Conservation (phyloP, 2,113 vertebrate species). For the Trematomus loennbergii region DNA sequence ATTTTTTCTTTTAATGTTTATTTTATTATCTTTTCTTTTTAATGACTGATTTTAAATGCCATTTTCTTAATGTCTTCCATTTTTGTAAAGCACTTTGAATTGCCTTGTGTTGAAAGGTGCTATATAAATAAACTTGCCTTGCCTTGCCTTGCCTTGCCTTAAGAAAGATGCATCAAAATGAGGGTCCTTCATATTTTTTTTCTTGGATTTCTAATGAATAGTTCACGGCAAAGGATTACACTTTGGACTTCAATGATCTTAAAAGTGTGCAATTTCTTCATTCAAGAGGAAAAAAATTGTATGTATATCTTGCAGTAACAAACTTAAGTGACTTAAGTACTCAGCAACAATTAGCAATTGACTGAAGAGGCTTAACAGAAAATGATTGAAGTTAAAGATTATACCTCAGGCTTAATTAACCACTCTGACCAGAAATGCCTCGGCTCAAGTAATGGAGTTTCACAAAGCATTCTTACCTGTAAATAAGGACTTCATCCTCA, state of each 20-base stretch:
- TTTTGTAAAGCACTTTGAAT: too few relatives aligned
- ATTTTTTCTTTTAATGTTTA: too few relatives aligned
- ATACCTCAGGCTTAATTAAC: neutral
- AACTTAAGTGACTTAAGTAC: constrained; percentile 14
- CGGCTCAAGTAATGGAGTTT: neutral
- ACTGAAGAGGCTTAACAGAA: neutral
- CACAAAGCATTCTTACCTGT: constrained; percentile 87
- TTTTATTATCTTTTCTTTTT: too few relatives aligned
- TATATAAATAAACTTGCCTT: too few relatives aligned
- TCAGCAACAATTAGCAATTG: constrained; percentile 34
- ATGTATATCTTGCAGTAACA: constrained; percentile 32
- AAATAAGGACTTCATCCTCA: constrained; percentile 96
- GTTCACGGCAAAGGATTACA: constrained; percentile 48
- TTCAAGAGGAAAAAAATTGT: constrained; percentile 2
- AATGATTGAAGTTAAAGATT: constrained; percentile 23
- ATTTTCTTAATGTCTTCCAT: too few relatives aligned
- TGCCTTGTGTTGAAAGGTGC: too few relatives aligned
- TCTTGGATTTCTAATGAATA: constrained; percentile 72
- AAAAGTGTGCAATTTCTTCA: constrained; percentile 31
- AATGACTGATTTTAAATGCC: too few relatives aligned
- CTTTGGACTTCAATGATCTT: constrained; percentile 42
- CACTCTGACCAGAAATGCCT: constrained; percentile 9
- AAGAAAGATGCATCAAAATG: constrained; percentile 59
- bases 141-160: too few relatives aligned
- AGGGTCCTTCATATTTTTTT: constrained; percentile 63